Base-by-base conservation (phyloP, 2,888 invertebrate species). In the Mycogona germanica region DNA sequence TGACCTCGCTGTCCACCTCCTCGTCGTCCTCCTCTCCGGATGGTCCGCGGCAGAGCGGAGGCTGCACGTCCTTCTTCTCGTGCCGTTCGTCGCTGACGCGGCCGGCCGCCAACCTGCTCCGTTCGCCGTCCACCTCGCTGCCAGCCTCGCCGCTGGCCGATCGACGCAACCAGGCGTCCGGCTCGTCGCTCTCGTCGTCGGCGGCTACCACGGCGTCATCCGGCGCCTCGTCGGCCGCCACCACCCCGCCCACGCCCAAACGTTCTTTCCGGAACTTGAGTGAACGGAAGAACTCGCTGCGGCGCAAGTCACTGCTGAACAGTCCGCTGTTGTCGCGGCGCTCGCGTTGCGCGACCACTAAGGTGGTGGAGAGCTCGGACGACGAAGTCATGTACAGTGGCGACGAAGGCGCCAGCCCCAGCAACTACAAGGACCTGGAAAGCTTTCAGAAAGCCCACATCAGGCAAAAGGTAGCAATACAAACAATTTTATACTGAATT, bases 401-500 rank as follows among this genome's bases (percentile, higher is more conserved):
- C 40, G 64, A 64, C 35, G 64, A 64, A 47, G 51, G 59, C 25
- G 35, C 49, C 25, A 45, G 51, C 30, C 59, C 58, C 47, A 80
- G 80, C 63, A 84, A 86, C 70, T 89, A 84, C 67, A 78, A 82
- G 57, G 86, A 91, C 68, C 74, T 91, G 62, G 91, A 91, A 71
- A 87, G 85, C 60, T 89, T 91, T 69, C 91, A 92, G 70, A 89
- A 89, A 68, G 87, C 87, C 14, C 89, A 91, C 67, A 77, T 91
- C 32, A 76, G 87, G 61, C 89, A 91, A 71, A 91, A 91, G 81
- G 89, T 89, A 69, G 61, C 19, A 4, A 17, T 17, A 4, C 6
- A 38, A 38, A 12, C 19, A 19, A 21, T 42, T 21, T n/a, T 21
- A 42, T 21, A 17, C 14, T 42, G 5, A 19, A 42, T 42, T 42